Percentiles rank a stretch among this genome's conserved stretches.
These are phyloP conservation scores for Drosophila chauvacae DNA, from an alignment of 1,140 invertebrate species.

Conservation along the genomic window DNA sequence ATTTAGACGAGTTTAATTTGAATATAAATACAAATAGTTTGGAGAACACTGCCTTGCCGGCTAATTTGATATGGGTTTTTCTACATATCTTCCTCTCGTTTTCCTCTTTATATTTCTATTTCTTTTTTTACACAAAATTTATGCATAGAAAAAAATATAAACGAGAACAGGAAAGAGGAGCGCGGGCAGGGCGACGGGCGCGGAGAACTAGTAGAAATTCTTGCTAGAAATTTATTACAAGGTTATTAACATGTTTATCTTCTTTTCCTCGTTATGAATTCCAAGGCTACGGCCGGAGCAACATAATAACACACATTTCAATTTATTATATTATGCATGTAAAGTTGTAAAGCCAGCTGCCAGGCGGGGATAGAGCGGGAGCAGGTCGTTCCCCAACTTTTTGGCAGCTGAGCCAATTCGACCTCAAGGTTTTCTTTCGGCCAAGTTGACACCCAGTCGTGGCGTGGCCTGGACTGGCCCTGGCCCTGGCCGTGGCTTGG, in stretches of 20 bases:
- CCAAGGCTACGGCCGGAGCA: conserved; percentile 63
- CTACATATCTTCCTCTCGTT: conserved; percentile 33
- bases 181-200: not conserved
- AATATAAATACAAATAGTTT: conserved; percentile 81
- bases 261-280: conserved; percentile 75
- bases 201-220: conserved; percentile 70
- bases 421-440: conserved; percentile 56
- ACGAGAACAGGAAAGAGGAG: conserved; percentile 23
- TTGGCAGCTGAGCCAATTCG: conserved; percentile 57
- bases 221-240: conserved; percentile 79
- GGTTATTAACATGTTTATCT: conserved; percentile 80
- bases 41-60: conserved; percentile 68
- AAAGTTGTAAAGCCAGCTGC: conserved; percentile 66
- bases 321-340: conserved; percentile 71
- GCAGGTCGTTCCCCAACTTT: conserved; percentile 29
- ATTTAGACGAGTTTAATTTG: conserved; percentile 82
- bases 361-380: conserved; percentile 23
- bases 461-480: not conserved
- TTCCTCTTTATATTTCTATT: conserved; percentile 15
- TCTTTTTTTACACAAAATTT: conserved; percentile 51
- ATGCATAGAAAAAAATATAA: conserved; percentile 56
- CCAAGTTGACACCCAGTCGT: conserved; percentile 28
- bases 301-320: conserved; percentile 80
- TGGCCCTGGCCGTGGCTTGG: not conserved
- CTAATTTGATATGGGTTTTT: conserved; percentile 68